Evolutionary conservation across 2,888 invertebrate species (phyloP), one percentile per base, ranked within the genome.

Genomic region (Reticulitermes lucifugus): DNA sequence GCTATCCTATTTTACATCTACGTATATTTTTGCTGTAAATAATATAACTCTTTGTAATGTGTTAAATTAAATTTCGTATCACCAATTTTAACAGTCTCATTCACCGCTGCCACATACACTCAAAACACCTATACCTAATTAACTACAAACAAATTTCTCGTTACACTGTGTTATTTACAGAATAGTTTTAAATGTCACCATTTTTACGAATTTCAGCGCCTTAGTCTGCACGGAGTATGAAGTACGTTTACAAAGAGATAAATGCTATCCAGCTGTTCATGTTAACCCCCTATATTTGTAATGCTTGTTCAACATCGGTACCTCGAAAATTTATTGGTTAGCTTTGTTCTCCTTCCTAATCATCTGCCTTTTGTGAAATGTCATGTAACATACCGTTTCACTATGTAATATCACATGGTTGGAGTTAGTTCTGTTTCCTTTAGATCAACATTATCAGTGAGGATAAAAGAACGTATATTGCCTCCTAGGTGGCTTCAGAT

Each of bases 51-150:
- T 80, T 80, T 59, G 29, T 21, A 80, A 18, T 21, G 55, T 41
- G 60, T 81, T 65, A 43, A 81, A 65, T 81, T 60, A 10, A 81
- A 81, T 70, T n/a, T 35, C 25, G 60, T 43, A 43, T 81, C 41
- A 59, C 18, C 60, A 60, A 21, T 29, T 81, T 79, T 79, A 35
- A 35, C 35, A 35, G 35, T 4, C 35, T 35, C 35, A 35, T 35
- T 35, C 35, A 35, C 35, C 35, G 35, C 35, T 35, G 35, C 4
- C 35, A 35, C 35, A 35, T 35, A 35, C 35, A 35, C 35, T 35
- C 35, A 35, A 35, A 35, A 35, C 35, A 35, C 35, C 35, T 35
- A 4, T 12, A 65, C n/a, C n/a, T n/a, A 25, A 5, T 25, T n/a
- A n/a, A 65, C 25, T 65, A n/a, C 25, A 65, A 65, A 25, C 65